Base-by-base conservation (phyloP, 1,140 invertebrate species). In the roundworm (Caenorhabditis elegans) region DNA sequence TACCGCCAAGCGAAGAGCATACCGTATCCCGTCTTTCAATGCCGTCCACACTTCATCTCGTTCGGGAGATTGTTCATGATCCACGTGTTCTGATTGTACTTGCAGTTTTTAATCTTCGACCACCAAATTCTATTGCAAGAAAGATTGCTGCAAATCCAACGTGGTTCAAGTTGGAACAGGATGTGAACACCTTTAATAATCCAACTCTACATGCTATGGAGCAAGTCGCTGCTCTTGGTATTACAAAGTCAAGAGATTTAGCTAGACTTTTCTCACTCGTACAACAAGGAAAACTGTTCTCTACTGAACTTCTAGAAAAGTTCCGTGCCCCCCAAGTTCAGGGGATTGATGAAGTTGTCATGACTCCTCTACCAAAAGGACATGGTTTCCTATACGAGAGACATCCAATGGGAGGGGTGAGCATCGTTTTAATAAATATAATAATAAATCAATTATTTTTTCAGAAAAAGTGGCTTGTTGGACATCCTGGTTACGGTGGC, bases 381-480 rank as follows among this genome's bases (percentile, higher is more conserved):
- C 78, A 87, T 60, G 87, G 87, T 13, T 88, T 88, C 76, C 77
- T 88, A 76, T 89, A 87, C 78, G 87, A 88, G 60, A 79, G 75
- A 48, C 87, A 88, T 78, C 87, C 87, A 28, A 49, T 84, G 15
- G 36, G 76, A 46, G 77, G 77, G 13, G 83, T 85, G 15, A 22
- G 36, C 19, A 46, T n/a, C n/a, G n/a, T 75, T 47, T 19, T 15
- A 11, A 17, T 6, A 28, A 8, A 28, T 43, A 6, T 13, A 2
- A 11, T 24, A 34, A 22, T 15, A 34, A 0, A 78, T 26, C 19
- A 17, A 39, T 31, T 22, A 24, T 47, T 13, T 79, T 80, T 87
- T 43, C 31, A 87, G 86, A 83, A 84, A 19, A 83, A 84, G 75
- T 88, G 85, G 85, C 78, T 88, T 1, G 85, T 81, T 28, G 87